Base-by-base conservation (phyloP, 2,888 invertebrate genomes). In the Drosophila koepferae region DNA sequence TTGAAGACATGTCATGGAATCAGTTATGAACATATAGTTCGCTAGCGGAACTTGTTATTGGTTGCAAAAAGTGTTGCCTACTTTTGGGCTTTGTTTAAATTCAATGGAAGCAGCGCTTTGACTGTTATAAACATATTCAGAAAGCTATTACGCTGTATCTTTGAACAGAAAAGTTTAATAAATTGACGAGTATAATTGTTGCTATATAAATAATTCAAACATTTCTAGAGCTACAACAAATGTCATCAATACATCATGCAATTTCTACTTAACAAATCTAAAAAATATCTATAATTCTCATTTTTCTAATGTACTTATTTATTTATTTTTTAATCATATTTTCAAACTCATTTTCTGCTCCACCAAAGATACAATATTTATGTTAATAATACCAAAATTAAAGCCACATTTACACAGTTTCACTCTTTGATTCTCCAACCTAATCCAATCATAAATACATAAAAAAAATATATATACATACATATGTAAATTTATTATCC, bases 381-480 rank as follows among this genome's bases (percentile, higher is more conserved):
- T 51, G n/a, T 12, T 7, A 18, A n/a, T 46, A 55, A 59, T 41
- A 53, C 38, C 38, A 23, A 51, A 48, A 40, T n/a, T 10, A 49
- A 5, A 34, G 4, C 44, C 28, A 48, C 18, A 64, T 62, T 58
- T 43, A 60, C 28, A n/a, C 8, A 28, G 31, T 6, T 40, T 40
- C n/a, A 49, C 12, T 54, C 8, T 55, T 53, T 67, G 58, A 23
- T 59, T 56, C 34, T 49, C 8, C 38, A 43, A 63, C 49, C 53
- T 68, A 72, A 72, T 68, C 53, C 20, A 14, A 65, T 72, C 68
- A 69, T 70, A 61, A 72, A 64, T 46, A 68, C 40, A 64, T 63
- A 38, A 51, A 48, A 70, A 61, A 4, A 23, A 23, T 23, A 23
- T 6, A 16, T 14, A 49, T 1, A 46, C 3, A 46, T 8, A 46